These are phyloP conservation scores for Apamea monoglypha DNA, from an alignment of 2,888 invertebrate species.

Conservation along the genomic window DNA sequence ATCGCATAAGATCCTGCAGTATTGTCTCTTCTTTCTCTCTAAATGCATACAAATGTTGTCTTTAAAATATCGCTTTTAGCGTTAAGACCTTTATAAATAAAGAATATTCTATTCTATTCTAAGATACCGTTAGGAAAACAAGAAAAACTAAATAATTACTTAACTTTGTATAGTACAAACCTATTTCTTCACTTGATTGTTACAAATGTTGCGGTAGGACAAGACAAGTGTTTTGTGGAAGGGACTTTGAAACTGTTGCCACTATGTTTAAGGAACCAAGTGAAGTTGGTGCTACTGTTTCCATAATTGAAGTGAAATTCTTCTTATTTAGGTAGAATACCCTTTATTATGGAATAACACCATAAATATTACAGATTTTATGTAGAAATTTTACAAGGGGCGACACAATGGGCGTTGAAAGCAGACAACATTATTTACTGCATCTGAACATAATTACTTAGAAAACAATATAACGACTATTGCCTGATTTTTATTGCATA, in stretches of 20 bases:
- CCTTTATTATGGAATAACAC: too few relatives aligned
- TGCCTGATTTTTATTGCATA: too few relatives aligned
- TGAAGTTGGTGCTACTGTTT: neutral
- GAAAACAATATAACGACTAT: neutral
- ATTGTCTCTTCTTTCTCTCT: neutral
- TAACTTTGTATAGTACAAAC: constrained; percentile 9
- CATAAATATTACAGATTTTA: too few relatives aligned
- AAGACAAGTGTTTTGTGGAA: constrained; percentile 35
- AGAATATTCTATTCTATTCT: too few relatives aligned
- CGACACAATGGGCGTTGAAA: too few relatives aligned
- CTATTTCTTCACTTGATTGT: constrained; percentile 22
- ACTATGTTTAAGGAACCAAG: neutral
- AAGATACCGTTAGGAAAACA: neutral
- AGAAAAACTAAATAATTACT: neutral
- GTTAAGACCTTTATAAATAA: neutral
- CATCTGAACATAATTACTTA: neutral
- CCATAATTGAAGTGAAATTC: neutral
- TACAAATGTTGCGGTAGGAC: constrained; percentile 32
- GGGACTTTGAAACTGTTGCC: constrained; percentile 5
- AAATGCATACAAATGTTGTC: neutral
- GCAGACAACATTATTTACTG: too few relatives aligned
- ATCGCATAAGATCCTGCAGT: neutral
- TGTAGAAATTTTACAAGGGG: too few relatives aligned
- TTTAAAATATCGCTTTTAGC: neutral
- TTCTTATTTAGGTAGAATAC: neutral